phyloP scores from a whole-genome alignment of 2,113 vertebrate species.

The Ariopsis seemanni region DNA sequence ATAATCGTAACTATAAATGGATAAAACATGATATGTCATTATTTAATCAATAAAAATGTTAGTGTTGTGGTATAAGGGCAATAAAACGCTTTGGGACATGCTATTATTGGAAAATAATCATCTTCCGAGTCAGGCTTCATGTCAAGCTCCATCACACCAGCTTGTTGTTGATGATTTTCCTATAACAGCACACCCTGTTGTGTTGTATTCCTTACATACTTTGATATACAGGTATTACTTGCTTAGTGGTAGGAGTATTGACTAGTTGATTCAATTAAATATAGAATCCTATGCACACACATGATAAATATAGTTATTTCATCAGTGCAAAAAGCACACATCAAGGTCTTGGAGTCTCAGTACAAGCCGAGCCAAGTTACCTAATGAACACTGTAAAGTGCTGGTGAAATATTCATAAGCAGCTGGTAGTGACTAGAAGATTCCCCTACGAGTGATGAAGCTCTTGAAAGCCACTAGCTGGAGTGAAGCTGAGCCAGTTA shows the following conservation, averaged over 20 bases:
- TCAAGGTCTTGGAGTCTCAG: not conserved
- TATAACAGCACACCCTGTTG: not conserved
- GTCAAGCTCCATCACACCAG: not conserved
- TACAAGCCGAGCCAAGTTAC: not conserved
- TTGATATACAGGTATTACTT: not conserved
- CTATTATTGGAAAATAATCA: not conserved
- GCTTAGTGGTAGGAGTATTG: not conserved
- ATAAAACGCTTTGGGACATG: not conserved
- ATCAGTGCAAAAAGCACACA: slow-evolving; percentile 5
- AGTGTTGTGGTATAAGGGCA: not conserved
- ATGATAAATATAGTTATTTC: not conserved
- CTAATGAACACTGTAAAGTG: not conserved
- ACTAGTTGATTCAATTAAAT: not conserved
- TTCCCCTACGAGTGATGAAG: not conserved
- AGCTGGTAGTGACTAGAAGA: not conserved
- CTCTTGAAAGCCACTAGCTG: not conserved
- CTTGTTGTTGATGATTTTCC: not conserved
- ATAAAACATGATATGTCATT: not conserved
- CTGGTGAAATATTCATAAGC: not conserved
- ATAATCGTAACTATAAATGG: not conserved
- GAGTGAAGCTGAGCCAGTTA: not conserved
- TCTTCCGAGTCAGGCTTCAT: not conserved
- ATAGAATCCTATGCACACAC: not conserved
- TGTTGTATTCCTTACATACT: not conserved
- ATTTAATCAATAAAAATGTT: not conserved